These are phyloP conservation scores for Dermochelys coriacea DNA, from an alignment of 2,797 vertebrate genomes.

Conservation along the genomic window DNA sequence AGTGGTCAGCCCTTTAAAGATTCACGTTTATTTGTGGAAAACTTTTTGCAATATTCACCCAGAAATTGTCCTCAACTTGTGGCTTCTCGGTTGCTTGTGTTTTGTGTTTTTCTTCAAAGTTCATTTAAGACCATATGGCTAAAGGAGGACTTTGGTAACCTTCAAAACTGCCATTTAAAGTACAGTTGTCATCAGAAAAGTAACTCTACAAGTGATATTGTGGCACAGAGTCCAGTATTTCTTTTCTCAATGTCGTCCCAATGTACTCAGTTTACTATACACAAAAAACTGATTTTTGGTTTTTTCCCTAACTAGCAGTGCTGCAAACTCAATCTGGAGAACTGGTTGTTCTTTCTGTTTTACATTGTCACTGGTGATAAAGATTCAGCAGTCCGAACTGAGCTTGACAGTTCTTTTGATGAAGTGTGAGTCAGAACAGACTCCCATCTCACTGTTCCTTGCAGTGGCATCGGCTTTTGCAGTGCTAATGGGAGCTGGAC, in stretches of 20 bases:
- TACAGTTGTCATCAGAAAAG: neutral
- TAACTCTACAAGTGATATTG: rapidly evolving
- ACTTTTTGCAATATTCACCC: neutral
- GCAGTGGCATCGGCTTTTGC: rapidly evolving
- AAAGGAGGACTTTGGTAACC: neutral
- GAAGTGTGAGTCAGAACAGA: neutral
- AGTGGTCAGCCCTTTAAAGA: neutral
- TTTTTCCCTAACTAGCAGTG: neutral
- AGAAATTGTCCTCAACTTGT: neutral
- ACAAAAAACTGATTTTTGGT: neutral
- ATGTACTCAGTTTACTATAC: neutral
- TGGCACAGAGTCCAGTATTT: rapidly evolving
- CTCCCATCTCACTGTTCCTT: neutral
- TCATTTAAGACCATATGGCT: neutral
- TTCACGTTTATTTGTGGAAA: neutral
- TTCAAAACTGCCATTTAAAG: conserved; percentile 39
- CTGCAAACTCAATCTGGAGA: neutral
- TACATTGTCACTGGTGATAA: neutral
- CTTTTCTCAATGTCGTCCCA: rapidly evolving
- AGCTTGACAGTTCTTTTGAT: neutral
- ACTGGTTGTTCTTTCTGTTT: neutral
- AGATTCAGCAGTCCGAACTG: too few relatives aligned
- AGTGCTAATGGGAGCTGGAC: rapidly evolving
- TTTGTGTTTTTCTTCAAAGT: neutral
- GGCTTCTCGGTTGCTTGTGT: rapidly evolving